These are phyloP conservation scores for Cottus gobio DNA, from an alignment of 2,113 vertebrate species.

Conservation along the genomic window DNA sequence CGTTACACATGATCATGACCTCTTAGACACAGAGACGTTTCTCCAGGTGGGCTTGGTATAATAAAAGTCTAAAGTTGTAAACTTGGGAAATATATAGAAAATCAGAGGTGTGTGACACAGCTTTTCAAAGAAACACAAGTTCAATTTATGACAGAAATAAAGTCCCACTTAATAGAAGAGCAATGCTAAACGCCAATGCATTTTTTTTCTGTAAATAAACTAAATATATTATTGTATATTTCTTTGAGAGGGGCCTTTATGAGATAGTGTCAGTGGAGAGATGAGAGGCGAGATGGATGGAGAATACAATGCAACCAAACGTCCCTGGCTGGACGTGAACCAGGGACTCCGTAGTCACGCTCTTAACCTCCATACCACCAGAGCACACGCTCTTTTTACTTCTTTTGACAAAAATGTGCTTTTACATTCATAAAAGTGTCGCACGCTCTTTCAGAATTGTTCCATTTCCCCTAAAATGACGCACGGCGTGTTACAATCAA, in stretches of 20 bases:
- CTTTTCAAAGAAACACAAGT: neutral
- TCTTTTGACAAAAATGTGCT: neutral
- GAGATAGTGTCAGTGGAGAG: neutral
- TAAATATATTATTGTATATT: neutral
- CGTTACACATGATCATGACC: neutral
- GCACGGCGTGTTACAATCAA: too few species aligned
- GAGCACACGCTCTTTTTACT: too few species aligned
- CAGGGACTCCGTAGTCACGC: neutral
- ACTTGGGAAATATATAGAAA: neutral
- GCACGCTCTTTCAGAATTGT: neutral
- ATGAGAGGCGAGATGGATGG: neutral
- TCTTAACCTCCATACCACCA: neutral
- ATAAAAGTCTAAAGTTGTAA: too few species aligned
- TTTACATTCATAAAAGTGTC: neutral
- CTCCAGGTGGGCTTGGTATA: neutral
- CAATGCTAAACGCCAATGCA: neutral
- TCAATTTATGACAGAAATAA: neutral
- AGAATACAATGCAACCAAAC: neutral
- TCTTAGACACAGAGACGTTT: neutral
- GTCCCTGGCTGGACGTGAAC: neutral
- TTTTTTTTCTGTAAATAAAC: neutral
- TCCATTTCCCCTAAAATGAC: neutral
- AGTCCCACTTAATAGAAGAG: neutral
- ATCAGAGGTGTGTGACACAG: neutral
- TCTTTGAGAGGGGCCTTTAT: neutral